Conservation (phyloP, 2,797 vertebrate species). For the Pseudotriccus pelzelni region DNA sequence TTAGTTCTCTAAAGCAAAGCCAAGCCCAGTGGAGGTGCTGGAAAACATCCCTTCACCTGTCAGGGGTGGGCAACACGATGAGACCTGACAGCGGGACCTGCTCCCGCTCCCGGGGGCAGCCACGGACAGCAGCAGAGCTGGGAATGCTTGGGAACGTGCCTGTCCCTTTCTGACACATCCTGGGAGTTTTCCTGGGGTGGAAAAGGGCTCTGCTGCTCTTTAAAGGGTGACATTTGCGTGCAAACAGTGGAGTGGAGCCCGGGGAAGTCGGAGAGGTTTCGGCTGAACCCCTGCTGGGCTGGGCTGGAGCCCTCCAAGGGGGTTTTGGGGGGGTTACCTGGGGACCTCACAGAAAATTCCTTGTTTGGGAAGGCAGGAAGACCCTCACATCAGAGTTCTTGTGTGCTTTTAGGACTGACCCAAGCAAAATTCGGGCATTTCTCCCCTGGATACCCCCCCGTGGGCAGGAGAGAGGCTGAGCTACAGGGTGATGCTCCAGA, state of each 20-base stretch:
- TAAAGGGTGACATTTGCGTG: neutral
- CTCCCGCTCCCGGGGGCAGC: neutral
- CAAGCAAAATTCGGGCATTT: neutral
- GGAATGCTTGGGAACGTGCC: neutral
- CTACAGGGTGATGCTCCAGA: neutral
- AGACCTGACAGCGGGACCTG: neutral
- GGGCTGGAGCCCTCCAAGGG: neutral
- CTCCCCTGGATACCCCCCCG: neutral
- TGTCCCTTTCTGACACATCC: neutral
- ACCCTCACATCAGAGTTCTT: rapidly evolving
- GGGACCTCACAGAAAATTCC: neutral
- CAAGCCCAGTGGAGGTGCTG: neutral
- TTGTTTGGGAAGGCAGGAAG: neutral
- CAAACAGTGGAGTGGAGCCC: neutral
- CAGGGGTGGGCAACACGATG: neutral
- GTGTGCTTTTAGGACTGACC: neutral
- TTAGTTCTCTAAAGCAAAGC: neutral
- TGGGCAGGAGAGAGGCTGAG: neutral
- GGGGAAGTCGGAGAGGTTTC: rapidly evolving
- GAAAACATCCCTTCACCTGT: neutral
- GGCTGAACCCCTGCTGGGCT: neutral
- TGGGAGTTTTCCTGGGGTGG: neutral
- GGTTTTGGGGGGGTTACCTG: neutral
- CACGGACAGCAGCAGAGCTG: neutral
- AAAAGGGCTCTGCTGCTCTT: neutral